Conservation (phyloP, 2,113 vertebrate species). For the Uria lomvia region DNA sequence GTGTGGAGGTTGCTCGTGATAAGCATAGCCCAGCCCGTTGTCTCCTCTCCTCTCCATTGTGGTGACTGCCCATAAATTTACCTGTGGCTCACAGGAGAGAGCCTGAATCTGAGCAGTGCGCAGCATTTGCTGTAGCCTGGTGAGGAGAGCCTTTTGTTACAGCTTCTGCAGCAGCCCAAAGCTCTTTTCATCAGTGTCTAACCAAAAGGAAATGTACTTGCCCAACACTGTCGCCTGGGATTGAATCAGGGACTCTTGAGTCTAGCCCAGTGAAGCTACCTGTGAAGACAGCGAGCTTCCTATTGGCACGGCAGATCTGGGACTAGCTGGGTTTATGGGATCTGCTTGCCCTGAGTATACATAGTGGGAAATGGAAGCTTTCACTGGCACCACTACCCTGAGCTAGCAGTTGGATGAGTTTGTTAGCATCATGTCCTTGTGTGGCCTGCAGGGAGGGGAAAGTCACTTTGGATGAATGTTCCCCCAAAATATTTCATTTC, state of each 20-base stretch:
- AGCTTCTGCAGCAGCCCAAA: background rate
- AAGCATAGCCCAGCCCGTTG: background rate
- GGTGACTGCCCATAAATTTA: background rate
- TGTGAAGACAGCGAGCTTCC: background rate
- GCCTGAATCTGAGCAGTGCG: background rate
- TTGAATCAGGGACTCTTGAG: background rate
- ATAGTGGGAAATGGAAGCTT: background rate
- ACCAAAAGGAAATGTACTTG: background rate
- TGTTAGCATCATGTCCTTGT: background rate
- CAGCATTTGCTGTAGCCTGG: background rate
- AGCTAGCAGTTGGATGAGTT: background rate
- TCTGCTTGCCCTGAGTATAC: background rate
- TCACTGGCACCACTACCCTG: background rate
- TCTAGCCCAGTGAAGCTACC: background rate
- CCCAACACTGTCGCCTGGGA: fast-evolving
- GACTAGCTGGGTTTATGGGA: background rate
- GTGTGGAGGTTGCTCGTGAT: background rate
- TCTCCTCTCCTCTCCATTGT: background rate
- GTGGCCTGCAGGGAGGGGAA: background rate
- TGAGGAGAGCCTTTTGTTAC: background rate
- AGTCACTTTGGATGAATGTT: background rate
- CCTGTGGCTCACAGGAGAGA: background rate
- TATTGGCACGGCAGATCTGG: background rate
- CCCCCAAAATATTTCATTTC: background rate
- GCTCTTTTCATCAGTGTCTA: background rate